These are phyloP conservation scores for Catharus bicknelli DNA, from an alignment of 2,113 vertebrate genomes.

Conservation along the genomic window DNA sequence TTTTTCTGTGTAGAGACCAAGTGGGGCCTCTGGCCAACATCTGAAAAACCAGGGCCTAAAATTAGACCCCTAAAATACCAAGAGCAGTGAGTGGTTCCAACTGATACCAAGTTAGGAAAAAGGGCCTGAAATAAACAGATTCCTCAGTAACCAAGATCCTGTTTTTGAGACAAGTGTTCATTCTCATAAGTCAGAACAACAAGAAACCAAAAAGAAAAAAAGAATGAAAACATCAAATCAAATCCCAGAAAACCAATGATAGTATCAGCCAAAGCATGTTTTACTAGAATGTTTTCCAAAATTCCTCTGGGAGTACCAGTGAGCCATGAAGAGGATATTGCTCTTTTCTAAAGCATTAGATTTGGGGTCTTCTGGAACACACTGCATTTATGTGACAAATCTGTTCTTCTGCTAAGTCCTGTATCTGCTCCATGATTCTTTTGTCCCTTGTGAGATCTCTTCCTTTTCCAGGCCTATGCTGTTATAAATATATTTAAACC, in stretches of 20 bases:
- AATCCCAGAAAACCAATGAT: background rate
- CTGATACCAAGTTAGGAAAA: slow-evolving; percentile 63
- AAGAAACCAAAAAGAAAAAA: slow-evolving; percentile 38
- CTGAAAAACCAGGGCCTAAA: slow-evolving; percentile 16
- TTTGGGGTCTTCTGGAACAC: background rate
- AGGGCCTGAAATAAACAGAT: slow-evolving; percentile 51
- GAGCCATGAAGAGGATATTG: slow-evolving; percentile 28
- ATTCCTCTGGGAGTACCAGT: slow-evolving; percentile 23
- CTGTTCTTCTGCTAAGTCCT: background rate
- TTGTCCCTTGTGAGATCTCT: background rate
- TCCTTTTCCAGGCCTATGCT: background rate
- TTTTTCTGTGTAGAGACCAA: background rate
- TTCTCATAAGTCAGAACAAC: slow-evolving; percentile 45
- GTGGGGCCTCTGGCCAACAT: background rate
- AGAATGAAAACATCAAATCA: slow-evolving; percentile 47
- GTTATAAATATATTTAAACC: background rate
- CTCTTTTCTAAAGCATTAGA: background rate
- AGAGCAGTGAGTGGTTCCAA: background rate
- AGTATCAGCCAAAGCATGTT: slow-evolving; percentile 26
- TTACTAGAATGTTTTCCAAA: slow-evolving; percentile 24
- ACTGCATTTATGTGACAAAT: background rate
- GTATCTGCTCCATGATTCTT: background rate
- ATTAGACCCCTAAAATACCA: slow-evolving; percentile 38
- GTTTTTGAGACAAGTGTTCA: slow-evolving; percentile 62
- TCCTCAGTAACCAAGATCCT: slow-evolving; percentile 61